These are phyloP conservation scores for Parascotia fuliginaria DNA, from an alignment of 2,888 invertebrate genomes.

Conservation along the genomic window DNA sequence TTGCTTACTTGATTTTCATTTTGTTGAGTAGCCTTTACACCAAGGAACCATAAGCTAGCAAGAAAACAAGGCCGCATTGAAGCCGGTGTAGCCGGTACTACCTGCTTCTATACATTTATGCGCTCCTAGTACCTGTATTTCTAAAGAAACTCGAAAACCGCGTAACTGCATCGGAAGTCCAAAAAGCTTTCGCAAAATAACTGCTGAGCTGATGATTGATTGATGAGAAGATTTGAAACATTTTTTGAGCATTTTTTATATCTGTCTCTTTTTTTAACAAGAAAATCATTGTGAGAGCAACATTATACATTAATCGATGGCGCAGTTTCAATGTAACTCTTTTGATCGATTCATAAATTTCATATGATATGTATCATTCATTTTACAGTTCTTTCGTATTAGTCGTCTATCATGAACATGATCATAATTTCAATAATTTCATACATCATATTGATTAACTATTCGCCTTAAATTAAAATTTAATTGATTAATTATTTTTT, in stretches of 20 bases:
- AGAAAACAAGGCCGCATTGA: not conserved
- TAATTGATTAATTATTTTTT: no score
- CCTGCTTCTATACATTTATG: slow-evolving; percentile 15
- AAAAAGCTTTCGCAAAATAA: slow-evolving; percentile 9
- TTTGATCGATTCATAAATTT: slow-evolving; percentile 13
- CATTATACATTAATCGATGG: not conserved
- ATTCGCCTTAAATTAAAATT: no score
- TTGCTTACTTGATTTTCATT: slow-evolving; percentile 46
- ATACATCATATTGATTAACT: no score
- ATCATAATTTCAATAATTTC: no score
- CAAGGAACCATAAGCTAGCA: slow-evolving; percentile 34
- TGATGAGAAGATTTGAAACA: no score
- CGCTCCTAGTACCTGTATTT: slow-evolving; percentile 38
- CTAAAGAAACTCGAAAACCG: slow-evolving; percentile 49
- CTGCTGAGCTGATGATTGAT: not conserved
- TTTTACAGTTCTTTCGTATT: no score
- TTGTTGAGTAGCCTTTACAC: slow-evolving; percentile 39
- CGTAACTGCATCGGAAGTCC: slow-evolving; percentile 35
- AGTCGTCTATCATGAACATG: no score
- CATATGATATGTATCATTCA: no score
- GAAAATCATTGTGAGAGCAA: not conserved
- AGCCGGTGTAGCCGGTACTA: not conserved
- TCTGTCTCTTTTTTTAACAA: slow-evolving; percentile 2
- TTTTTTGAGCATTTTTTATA: no score
- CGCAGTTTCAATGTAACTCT: not conserved